These are phyloP conservation scores for Leptarthrus brevirostris DNA, from an alignment of 2,888 invertebrate genomes.

Conservation along the genomic window DNA sequence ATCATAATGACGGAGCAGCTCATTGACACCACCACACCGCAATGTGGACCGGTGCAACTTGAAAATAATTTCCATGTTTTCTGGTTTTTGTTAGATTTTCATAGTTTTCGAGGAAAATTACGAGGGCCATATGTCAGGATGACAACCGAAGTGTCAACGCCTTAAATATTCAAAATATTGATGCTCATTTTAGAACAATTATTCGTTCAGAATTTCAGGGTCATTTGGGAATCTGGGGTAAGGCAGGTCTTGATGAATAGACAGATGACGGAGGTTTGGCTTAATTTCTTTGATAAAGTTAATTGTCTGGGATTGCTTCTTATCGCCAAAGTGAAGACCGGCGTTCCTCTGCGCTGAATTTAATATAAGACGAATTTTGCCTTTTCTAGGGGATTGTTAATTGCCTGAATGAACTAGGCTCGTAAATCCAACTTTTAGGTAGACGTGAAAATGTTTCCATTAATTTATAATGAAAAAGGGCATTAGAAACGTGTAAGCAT, in stretches of 20 bases:
- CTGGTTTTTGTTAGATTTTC: conserved; percentile 20
- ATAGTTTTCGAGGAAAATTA: conserved; percentile 46
- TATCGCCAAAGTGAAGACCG: neutral
- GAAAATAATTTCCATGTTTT: conserved; percentile 36
- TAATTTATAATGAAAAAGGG: too few relatives aligned
- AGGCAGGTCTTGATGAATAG: conserved; percentile 7
- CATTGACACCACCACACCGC: conserved; percentile 9
- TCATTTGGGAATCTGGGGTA: neutral
- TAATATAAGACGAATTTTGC: neutral
- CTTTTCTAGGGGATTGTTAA: neutral
- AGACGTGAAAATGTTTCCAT: too few relatives aligned
- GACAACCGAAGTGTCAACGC: conserved; percentile 24
- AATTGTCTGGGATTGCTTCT: neutral
- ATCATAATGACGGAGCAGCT: conserved; percentile 2
- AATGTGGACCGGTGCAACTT: neutral
- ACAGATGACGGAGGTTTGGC: neutral
- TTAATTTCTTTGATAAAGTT: neutral
- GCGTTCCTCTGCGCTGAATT: neutral
- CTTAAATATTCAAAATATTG: conserved; percentile 49
- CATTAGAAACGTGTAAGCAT: too few relatives aligned
- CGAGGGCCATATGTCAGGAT: conserved; percentile 47
- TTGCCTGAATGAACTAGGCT: neutral
- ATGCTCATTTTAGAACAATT: conserved; percentile 34
- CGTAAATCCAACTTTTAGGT: too few relatives aligned
- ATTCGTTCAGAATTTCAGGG: neutral